Conservation (phyloP, 2,113 vertebrate genomes). For the Entomyzon cyanotis region DNA sequence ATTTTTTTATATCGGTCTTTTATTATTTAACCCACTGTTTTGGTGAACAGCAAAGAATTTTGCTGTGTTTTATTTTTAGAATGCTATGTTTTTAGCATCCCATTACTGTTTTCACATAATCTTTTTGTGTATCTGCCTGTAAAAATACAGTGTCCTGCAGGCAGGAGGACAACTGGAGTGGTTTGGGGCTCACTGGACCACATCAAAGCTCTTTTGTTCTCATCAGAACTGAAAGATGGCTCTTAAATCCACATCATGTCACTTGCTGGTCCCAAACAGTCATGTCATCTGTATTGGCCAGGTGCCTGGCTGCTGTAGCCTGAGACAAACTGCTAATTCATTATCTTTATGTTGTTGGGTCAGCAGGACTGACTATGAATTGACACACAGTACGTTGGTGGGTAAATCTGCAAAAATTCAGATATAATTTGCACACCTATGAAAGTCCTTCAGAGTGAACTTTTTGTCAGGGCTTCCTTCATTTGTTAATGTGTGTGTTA, state of each 20-base stretch:
- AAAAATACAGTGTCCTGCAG: background rate
- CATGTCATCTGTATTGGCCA: background rate
- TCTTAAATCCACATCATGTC: background rate
- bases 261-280: background rate
- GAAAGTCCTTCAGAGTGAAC: accelerated
- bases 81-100: background rate
- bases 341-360: accelerated
- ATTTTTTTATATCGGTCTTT: background rate
- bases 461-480: background rate
- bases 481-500: accelerated
- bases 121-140: background rate
- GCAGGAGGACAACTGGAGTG: background rate
- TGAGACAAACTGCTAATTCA: accelerated
- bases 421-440: accelerated
- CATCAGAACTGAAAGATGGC: background rate
- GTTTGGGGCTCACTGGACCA: background rate
- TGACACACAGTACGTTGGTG: accelerated
- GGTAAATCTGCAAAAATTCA: background rate
- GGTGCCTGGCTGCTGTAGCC: background rate
- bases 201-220: background rate
- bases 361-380: accelerated
- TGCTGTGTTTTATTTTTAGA: background rate
- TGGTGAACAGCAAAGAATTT: background rate
- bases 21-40: background rate
- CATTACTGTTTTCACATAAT: background rate